Conservation (phyloP, 2,797 vertebrate species). For the Xenops minutus region DNA sequence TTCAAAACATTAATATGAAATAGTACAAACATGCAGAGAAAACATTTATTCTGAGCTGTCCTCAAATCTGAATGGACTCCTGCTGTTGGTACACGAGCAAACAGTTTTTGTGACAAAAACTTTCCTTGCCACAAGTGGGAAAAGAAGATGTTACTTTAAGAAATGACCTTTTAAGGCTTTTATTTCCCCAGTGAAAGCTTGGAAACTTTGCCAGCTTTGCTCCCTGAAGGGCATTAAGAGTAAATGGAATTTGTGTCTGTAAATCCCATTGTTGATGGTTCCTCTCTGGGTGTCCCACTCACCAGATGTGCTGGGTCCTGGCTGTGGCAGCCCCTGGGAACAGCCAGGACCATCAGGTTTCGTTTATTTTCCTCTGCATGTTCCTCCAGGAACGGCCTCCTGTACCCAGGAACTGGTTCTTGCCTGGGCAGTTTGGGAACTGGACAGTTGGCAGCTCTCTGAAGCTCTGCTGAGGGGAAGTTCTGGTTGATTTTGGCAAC, state of each 20-base stretch:
- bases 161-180: neutral
- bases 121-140: neutral
- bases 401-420: neutral
- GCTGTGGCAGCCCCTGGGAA: neutral
- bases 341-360: neutral
- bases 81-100: neutral
- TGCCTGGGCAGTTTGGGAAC: neutral
- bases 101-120: neutral
- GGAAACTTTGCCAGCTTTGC: neutral
- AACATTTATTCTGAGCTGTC: neutral
- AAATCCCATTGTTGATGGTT: neutral
- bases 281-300: neutral
- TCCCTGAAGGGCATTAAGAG: neutral
- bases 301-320: neutral
- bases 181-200: neutral
- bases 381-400: neutral
- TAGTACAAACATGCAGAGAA: neutral
- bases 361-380: accelerated
- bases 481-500: neutral
- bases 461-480: neutral
- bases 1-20: neutral
- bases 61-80: neutral
- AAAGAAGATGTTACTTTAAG: neutral
- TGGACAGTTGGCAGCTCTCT: neutral
- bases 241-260: neutral